A percentile compares a stretch with the other conserved stretches of the same genome.
These are phyloP conservation scores for Apodemia duryi DNA, from an alignment of 2,888 invertebrate species.

Conservation along the genomic window DNA sequence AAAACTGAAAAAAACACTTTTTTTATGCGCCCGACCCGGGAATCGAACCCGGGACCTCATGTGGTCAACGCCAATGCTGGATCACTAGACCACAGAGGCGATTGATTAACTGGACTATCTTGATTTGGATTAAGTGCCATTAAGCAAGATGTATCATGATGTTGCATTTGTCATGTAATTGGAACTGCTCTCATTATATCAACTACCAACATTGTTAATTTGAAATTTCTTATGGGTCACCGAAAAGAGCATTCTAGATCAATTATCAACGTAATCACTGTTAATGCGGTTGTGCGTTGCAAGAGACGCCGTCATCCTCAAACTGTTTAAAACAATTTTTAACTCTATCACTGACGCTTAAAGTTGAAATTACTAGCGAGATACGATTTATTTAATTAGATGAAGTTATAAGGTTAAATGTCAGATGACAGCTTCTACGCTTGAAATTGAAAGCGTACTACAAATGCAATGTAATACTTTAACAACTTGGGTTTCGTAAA, in stretches of 20 bases:
- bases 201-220: not conserved
- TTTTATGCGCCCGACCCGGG: too few species aligned
- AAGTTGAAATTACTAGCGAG: constrained; percentile 3
- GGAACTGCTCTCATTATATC: not conserved
- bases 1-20: too few species aligned
- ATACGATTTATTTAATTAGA: constrained; percentile 17
- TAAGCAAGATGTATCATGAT: too few species aligned
- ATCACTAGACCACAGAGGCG: too few species aligned
- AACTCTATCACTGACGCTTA: not conserved
- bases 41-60: too few species aligned
- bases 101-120: too few species aligned
- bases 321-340: constrained; percentile 11
- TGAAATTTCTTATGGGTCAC: not conserved
- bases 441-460: constrained; percentile 27
- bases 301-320: not conserved
- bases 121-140: too few species aligned
- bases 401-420: constrained; percentile 38
- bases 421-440: constrained; percentile 35
- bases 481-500: not conserved
- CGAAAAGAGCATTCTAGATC: constrained; percentile 1
- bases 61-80: too few species aligned
- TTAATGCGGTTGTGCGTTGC: not conserved
- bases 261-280: constrained; percentile 10
- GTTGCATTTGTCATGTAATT: too few species aligned
- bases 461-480: constrained; percentile 26